A percentile compares a stretch with the other conserved stretches of the same genome.
phyloP scores from a whole-genome alignment of 23 tunicate genomes.

The Trididemnum nubilum region DNA sequence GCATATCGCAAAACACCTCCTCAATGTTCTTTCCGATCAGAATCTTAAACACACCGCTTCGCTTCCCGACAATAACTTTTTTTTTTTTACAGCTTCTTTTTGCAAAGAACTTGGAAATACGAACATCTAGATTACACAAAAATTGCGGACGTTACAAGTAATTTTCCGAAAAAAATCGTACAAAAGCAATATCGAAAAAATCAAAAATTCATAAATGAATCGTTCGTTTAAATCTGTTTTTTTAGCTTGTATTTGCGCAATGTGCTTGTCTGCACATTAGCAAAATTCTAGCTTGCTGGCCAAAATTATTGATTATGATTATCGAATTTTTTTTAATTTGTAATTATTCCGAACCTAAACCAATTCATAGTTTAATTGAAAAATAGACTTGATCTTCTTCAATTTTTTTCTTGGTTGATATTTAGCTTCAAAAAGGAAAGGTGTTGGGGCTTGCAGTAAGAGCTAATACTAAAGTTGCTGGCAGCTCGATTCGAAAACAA shows the following conservation, averaged over 20 bases:
- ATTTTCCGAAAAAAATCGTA: background rate
- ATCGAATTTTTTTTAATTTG: too few relatives aligned
- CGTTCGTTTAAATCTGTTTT: too few relatives aligned
- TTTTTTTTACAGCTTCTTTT: background rate
- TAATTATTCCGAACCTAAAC: too few relatives aligned
- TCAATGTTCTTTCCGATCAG: background rate
- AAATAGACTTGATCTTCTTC: too few relatives aligned
- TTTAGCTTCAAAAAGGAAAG: too few relatives aligned
- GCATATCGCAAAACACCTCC: conserved; percentile 26
- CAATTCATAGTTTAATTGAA: too few relatives aligned
- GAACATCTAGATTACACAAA: background rate
- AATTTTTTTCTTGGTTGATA: too few relatives aligned
- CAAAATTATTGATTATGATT: too few relatives aligned
- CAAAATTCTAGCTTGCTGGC: background rate
- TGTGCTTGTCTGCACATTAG: background rate
- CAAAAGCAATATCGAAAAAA: background rate
- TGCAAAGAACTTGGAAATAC: background rate
- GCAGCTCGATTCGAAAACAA: too few relatives aligned
- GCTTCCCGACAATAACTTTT: background rate
- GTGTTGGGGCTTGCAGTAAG: too few relatives aligned
- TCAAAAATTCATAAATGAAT: background rate
- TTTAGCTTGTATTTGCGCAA: background rate
- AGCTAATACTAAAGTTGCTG: too few relatives aligned
- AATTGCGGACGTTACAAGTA: too few relatives aligned
- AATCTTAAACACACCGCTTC: conserved; percentile 23